Conservation (phyloP, 2,888 invertebrate genomes). For the Plutella xylostella region DNA sequence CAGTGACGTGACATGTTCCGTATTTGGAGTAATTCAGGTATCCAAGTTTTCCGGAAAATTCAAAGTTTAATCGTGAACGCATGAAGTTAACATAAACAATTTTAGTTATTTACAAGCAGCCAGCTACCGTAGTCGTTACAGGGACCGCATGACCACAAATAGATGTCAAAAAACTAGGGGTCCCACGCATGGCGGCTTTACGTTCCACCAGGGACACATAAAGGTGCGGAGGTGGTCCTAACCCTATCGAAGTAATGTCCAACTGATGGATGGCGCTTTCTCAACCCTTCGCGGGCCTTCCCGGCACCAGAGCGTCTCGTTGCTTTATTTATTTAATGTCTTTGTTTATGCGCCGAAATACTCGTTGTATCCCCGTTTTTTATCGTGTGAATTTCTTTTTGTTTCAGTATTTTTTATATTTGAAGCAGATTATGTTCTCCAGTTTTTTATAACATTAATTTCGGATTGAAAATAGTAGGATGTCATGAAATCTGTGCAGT, state of each 20-base stretch:
- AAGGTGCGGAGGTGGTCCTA: conserved; percentile 65
- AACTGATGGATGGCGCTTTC: conserved; percentile 64
- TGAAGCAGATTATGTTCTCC: too few species aligned
- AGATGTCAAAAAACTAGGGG: conserved; percentile 67
- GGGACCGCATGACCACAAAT: conserved; percentile 62
- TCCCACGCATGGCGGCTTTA: conserved; percentile 53
- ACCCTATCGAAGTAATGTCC: conserved; percentile 67
- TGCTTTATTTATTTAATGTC: conserved; percentile 59
- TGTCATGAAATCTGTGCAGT: too few species aligned
- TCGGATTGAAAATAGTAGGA: too few species aligned
- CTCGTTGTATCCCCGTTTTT: conserved; percentile 3
- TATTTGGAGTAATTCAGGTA: too few species aligned
- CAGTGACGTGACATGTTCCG: conserved; percentile 39
- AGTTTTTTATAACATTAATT: too few species aligned
- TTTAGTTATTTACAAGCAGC: conserved; percentile 18
- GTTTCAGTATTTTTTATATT: not conserved
- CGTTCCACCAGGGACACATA: conserved; percentile 63
- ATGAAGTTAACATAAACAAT: not conserved
- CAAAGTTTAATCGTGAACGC: too few species aligned
- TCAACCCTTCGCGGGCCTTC: conserved; percentile 48
- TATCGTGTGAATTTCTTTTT: conserved; percentile 4
- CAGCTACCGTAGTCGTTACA: conserved; percentile 47
- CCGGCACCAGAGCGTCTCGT: conserved; percentile 43
- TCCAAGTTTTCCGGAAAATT: too few species aligned
- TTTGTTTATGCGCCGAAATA: conserved; percentile 52